These are phyloP conservation scores for Spilosoma lubricipeda DNA, from an alignment of 2,888 invertebrate genomes.

Conservation along the genomic window DNA sequence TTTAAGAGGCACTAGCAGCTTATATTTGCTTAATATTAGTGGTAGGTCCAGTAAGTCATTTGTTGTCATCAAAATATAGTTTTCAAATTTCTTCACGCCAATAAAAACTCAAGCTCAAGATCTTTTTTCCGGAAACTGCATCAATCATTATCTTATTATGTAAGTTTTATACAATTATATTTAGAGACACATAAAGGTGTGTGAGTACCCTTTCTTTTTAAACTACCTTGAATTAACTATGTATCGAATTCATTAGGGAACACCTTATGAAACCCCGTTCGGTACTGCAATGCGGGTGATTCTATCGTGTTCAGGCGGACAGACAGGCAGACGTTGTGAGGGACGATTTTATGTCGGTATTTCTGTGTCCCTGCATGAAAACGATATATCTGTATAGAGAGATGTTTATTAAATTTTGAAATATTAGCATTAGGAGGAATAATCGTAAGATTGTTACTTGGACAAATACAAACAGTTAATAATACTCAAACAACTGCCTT, in stretches of 20 bases:
- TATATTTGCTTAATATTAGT: too few relatives aligned
- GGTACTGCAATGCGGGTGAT: not conserved
- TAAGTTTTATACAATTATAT: not conserved
- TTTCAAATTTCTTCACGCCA: too few relatives aligned
- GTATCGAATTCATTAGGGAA: not conserved
- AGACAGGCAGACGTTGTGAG: not conserved
- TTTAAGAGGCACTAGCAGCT: too few relatives aligned
- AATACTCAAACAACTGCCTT: too few relatives aligned
- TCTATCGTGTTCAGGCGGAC: not conserved
- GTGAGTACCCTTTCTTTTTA: too few relatives aligned
- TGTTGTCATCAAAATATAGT: too few relatives aligned
- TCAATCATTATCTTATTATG: not conserved
- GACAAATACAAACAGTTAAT: too few relatives aligned
- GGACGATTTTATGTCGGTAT: not conserved
- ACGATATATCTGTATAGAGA: not conserved
- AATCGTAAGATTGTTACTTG: too few relatives aligned
- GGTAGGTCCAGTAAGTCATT: too few relatives aligned
- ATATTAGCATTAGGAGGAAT: not conserved
- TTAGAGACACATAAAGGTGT: not conserved
- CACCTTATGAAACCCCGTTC: not conserved
- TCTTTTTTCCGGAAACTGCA: not conserved
- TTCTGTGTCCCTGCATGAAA: not conserved
- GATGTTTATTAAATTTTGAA: not conserved
- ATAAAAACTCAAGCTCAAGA: too few relatives aligned
- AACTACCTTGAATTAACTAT: not conserved